Percentiles rank a stretch among this genome's conserved stretches.
These are phyloP conservation scores for Himantopus leucocephalus DNA, from an alignment of 2,113 vertebrate species.

Conservation along the genomic window DNA sequence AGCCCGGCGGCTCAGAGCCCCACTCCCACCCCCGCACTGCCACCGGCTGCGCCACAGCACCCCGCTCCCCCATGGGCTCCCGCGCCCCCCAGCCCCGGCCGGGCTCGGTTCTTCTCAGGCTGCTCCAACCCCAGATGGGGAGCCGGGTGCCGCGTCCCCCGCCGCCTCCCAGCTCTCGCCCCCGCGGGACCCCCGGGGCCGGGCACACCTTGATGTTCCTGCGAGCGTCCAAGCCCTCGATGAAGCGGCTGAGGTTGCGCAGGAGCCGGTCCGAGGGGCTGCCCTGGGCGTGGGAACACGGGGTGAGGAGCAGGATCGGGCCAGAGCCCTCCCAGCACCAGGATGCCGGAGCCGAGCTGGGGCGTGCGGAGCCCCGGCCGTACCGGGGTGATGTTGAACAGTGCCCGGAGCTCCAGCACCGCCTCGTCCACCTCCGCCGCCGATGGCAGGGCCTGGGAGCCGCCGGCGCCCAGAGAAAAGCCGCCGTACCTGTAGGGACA, in stretches of 20 bases:
- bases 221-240: constrained; percentile 67
- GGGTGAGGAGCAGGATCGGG: not conserved
- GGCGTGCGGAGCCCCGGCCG: fast-evolving
- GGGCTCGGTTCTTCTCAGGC: not conserved
- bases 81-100: not conserved
- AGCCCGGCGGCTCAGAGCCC: fast-evolving
- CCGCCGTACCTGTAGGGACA: constrained; percentile 81
- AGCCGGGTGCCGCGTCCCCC: fast-evolving
- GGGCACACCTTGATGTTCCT: constrained; percentile 83
- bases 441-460: constrained; percentile 55
- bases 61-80: fast-evolving
- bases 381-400: constrained; percentile 73
- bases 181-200: fast-evolving
- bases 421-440: constrained; percentile 51
- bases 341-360: constrained; percentile 64
- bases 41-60: not conserved
- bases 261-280: constrained; percentile 76
- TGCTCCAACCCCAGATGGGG: fast-evolving
- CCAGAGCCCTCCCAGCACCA: not conserved
- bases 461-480: constrained; percentile 81
- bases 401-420: constrained; percentile 63
- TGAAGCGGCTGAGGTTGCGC: constrained; percentile 73
- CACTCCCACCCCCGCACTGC: too few species aligned
- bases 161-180: fast-evolving
- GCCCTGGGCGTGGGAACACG: constrained; percentile 56